Base-by-base conservation (phyloP, 2,888 invertebrate genomes). In the Diarsia mendica region DNA sequence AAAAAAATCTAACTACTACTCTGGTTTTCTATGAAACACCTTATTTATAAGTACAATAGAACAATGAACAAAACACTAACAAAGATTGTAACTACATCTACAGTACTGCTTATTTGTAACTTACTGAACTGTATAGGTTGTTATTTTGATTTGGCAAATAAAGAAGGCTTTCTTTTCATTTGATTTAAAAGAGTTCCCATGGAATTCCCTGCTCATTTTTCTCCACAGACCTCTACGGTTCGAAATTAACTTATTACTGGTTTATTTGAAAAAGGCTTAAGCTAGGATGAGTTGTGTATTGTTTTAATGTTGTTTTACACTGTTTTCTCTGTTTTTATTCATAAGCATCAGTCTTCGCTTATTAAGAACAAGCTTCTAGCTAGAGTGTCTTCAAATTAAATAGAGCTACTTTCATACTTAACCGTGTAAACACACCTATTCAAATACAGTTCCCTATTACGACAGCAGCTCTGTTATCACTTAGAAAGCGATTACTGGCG, bases 401-500 rank as follows among this genome's bases (percentile, higher is more conserved):
- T 6, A 10, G 20, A 23, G 39, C n/a, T 44, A 63, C 5, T 23
- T 72, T 44, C 18, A 23, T 3, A 13, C 13, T 48, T 23, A 0
- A 63, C 33, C 9, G 23, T 8, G 48, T 39, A 53, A 46, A 72
- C 55, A 39, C 11, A 48, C 33, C n/a, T 4, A 48, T 48, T 18
- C 44, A 11, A 58, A 64, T 20, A 10, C 11, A 60, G 33, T 53
- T 39, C 1, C 6, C 51, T 60, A 77, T n/a, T 20, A 8, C 33
- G 44, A 2, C 49, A 51, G 18, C 39, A 39, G 58, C 67, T 66
- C 69, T 71, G 49, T 79, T 66, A 65, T 74, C 83, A 80, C 72
- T 81, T 67, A 79, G 72, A 64, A 71, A 79, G 33, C 75, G 67
- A 83, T 86, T 85, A 87, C 55, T 60, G 58, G 44, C 51, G 44